Conservation (phyloP, 2,113 vertebrate genomes). For the Myrmecobius fasciatus region DNA sequence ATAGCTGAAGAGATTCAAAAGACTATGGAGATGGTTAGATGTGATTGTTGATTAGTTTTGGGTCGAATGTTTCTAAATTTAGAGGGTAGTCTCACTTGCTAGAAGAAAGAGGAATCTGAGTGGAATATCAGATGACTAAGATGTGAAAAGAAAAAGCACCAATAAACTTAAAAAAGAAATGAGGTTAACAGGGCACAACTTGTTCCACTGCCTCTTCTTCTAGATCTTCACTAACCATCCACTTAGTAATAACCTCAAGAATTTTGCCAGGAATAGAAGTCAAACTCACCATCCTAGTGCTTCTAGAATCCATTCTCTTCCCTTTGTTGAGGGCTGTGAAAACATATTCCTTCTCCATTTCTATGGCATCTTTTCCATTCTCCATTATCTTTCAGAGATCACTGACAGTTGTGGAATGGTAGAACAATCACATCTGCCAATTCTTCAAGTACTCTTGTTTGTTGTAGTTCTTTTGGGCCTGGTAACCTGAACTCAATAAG, state of each 20-base stretch:
- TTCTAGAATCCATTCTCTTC: not conserved
- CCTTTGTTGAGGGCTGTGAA: not conserved
- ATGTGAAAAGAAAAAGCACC: not conserved
- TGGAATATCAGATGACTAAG: not conserved
- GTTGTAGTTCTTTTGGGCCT: not conserved
- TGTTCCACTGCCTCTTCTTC: not conserved
- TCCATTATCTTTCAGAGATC: not conserved
- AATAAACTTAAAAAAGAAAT: not conserved
- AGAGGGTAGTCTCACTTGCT: not conserved
- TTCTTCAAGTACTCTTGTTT: not conserved
- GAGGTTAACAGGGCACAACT: not conserved
- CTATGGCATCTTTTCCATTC: not conserved
- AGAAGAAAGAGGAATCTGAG: not conserved
- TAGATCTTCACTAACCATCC: not conserved
- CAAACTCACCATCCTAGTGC: not conserved
- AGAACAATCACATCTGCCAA: not conserved
- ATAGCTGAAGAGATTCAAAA: not conserved
- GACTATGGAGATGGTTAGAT: not conserved
- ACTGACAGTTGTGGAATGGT: not conserved
- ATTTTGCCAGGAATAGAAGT: not conserved
- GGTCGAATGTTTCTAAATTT: not conserved
- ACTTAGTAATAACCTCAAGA: not conserved
- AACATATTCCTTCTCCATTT: not conserved
- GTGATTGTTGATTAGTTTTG: not conserved
- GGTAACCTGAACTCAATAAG: not conserved